phyloP scores from a whole-genome alignment of 2,113 vertebrate species.

The Chaenogobius annularis region DNA sequence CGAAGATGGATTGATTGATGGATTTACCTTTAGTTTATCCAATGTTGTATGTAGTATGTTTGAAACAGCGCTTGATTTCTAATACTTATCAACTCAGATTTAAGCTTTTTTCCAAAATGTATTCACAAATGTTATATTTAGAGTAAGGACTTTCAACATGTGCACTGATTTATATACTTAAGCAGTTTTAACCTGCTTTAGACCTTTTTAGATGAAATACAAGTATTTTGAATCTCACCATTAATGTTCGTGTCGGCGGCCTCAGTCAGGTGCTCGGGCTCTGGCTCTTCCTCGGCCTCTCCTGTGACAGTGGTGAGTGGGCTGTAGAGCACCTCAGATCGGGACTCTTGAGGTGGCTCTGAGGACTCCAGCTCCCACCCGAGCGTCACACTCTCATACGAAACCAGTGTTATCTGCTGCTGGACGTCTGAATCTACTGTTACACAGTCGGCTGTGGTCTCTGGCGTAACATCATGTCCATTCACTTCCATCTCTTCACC shows the following conservation, averaged over 20 bases:
- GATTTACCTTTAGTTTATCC: too few relatives aligned
- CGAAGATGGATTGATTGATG: too few relatives aligned
- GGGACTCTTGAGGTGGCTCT: constrained; percentile 57
- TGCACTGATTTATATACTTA: neutral
- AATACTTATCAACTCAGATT: too few relatives aligned
- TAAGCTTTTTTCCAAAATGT: too few relatives aligned
- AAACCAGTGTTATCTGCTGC: constrained; percentile 55
- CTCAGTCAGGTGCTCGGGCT: constrained; percentile 24
- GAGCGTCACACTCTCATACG: constrained; percentile 38
- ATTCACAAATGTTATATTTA: too few relatives aligned
- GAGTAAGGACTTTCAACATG: neutral
- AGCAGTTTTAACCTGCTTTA: neutral
- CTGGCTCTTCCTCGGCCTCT: constrained; percentile 15
- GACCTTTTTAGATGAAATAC: neutral
- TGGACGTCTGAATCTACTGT: constrained; percentile 10
- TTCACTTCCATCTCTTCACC: constrained; percentile 27
- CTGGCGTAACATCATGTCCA: constrained; percentile 11
- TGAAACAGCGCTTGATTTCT: too few relatives aligned
- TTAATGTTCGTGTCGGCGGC: neutral
- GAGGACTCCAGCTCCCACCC: constrained; percentile 37
- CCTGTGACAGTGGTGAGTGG: constrained; percentile 32
- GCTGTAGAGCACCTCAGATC: constrained; percentile 64
- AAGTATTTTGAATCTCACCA: constrained; percentile 12
- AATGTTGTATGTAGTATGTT: too few relatives aligned
- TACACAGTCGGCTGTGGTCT: constrained; percentile 16